These are phyloP conservation scores for Amblyteles armatorius DNA, from an alignment of 2,888 invertebrate genomes.

Conservation along the genomic window DNA sequence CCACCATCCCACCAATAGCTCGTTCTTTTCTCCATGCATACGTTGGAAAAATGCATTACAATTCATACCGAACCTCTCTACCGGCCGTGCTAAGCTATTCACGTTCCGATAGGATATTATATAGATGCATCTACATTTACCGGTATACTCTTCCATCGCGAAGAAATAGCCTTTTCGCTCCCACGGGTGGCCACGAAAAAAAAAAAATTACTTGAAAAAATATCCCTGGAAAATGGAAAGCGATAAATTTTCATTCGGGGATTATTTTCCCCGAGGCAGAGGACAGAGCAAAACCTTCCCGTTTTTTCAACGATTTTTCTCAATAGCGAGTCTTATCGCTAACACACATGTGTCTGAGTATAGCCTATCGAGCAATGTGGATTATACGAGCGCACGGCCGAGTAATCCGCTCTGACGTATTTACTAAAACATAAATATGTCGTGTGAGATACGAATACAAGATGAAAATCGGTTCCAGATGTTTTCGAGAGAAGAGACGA, in stretches of 20 bases:
- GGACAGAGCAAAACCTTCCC: background rate
- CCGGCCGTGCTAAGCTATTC: background rate
- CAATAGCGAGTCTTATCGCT: background rate
- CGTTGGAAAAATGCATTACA: conserved; percentile 43
- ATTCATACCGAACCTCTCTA: conserved; percentile 43
- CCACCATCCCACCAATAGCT: conserved; percentile 1
- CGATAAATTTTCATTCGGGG: conserved; percentile 55
- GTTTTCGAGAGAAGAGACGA: background rate
- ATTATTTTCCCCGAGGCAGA: conserved; percentile 18
- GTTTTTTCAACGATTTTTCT: background rate
- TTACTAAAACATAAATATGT: background rate
- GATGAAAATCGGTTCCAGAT: background rate
- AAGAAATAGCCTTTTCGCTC: conserved; percentile 38
- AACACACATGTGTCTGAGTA: background rate
- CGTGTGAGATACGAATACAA: background rate
- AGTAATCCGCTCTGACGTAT: background rate
- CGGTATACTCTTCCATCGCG: conserved; percentile 12
- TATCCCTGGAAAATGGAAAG: conserved; percentile 40
- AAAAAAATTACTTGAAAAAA: conserved; percentile 45
- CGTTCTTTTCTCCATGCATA: background rate
- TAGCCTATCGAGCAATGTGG: background rate
- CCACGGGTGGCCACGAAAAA: conserved; percentile 8
- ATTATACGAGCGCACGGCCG: background rate
- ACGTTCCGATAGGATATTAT: conserved; percentile 11
- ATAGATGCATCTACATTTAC: background rate